A percentile compares a stretch with the other conserved stretches of the same genome.
Conservation (phyloP, 2,113 vertebrate genomes). For the Apeltes quadracus region DNA sequence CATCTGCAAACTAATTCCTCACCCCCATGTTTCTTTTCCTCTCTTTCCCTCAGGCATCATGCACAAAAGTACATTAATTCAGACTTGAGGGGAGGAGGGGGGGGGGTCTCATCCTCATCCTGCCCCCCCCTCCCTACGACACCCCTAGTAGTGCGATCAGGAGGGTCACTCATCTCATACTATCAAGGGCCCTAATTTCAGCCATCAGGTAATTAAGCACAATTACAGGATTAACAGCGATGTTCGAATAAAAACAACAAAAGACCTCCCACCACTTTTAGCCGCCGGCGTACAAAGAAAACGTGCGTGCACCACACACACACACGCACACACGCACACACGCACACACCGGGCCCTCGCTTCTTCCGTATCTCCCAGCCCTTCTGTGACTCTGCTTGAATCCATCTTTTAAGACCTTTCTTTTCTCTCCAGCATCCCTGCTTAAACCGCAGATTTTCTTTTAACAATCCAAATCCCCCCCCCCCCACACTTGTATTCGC, state of each 20-base stretch:
- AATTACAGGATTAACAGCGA: conserved; percentile 64
- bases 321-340: no score
- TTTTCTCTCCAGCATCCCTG: conserved; percentile 41
- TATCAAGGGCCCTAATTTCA: conserved; percentile 56
- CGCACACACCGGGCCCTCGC: conserved; percentile 10
- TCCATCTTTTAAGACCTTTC: conserved; percentile 62
- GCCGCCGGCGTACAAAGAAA: conserved; percentile 46
- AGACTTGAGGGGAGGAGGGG: background rate
- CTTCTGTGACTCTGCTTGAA: conserved; percentile 43
- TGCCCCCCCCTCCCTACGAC: no score
- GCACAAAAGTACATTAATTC: background rate
- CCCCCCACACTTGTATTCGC: conserved; percentile 41
- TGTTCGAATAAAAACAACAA: conserved; percentile 45
- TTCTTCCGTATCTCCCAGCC: conserved; percentile 32
- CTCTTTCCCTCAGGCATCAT: background rate
- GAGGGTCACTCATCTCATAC: conserved; percentile 18
- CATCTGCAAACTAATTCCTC: conserved; percentile 16
- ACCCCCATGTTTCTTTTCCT: background rate
- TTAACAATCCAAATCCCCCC: conserved; percentile 58
- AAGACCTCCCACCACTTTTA: conserved; percentile 56
- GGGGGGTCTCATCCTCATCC: background rate
- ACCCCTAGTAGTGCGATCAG: conserved; percentile 9
- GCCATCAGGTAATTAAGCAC: conserved; percentile 63
- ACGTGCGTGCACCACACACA: background rate
- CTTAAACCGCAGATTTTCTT: conserved; percentile 52